phyloP scores from a whole-genome alignment of 2,888 invertebrate species.

The Andricus quercusramuli region DNA sequence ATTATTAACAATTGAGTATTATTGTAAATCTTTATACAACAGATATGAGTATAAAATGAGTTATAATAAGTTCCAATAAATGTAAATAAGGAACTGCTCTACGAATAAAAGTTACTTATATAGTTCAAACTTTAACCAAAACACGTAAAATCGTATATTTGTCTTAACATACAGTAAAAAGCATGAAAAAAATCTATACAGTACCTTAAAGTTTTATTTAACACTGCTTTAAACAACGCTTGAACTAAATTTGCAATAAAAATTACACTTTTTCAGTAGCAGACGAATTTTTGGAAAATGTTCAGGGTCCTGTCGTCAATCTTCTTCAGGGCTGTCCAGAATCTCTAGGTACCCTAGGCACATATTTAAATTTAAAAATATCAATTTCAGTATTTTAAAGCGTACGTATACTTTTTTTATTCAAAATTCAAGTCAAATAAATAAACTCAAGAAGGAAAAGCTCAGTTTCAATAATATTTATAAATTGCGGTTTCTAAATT shows the following conservation, averaged over 20 bases:
- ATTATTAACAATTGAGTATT: not conserved
- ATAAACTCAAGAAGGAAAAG: too few species aligned
- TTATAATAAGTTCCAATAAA: not conserved
- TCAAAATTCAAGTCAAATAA: too few species aligned
- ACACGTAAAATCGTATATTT: not conserved
- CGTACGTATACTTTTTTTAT: too few species aligned
- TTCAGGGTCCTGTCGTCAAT: not conserved
- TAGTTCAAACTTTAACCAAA: not conserved
- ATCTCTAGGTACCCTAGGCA: not conserved
- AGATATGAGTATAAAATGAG: not conserved
- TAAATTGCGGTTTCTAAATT: too few species aligned
- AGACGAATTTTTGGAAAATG: not conserved
- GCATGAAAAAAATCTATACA: not conserved
- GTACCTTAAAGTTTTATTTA: not conserved
- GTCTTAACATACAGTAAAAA: not conserved
- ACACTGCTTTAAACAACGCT: not conserved
- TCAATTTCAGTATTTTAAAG: too few species aligned
- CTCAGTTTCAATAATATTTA: too few species aligned
- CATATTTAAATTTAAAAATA: too few species aligned
- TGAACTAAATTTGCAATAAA: not conserved
- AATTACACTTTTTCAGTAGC: not conserved
- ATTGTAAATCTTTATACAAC: not conserved
- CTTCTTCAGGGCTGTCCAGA: not conserved
- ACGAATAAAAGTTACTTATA: not conserved
- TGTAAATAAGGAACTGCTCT: not conserved